Percentiles rank a stretch among this genome's conserved stretches.
These are phyloP conservation scores for Artemia sinica DNA, from an alignment of 2,888 invertebrate genomes.

Conservation along the genomic window DNA sequence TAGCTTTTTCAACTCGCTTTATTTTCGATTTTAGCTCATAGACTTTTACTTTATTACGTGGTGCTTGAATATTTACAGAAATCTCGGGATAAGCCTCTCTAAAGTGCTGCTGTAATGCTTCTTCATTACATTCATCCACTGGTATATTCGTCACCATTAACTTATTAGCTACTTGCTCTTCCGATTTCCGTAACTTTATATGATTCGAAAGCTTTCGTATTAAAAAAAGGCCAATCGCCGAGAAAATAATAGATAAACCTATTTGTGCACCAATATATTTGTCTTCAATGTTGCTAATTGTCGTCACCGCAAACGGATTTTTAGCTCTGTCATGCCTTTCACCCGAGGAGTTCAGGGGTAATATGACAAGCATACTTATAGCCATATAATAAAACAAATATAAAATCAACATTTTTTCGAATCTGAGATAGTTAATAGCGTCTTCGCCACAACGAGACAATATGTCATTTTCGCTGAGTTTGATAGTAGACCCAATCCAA, in stretches of 20 bases:
- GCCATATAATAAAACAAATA: constrained; percentile 59
- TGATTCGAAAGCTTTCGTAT: constrained; percentile 56
- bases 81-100: too few relatives aligned
- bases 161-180: constrained; percentile 41
- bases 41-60: too few relatives aligned
- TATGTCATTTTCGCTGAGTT: too few relatives aligned
- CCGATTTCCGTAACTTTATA: constrained; percentile 35
- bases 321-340: constrained; percentile 44
- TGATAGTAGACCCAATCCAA: too few relatives aligned
- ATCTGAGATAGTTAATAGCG: constrained; percentile 79
- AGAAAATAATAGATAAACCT: constrained; percentile 56
- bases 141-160: constrained; percentile 79
- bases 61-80: too few relatives aligned
- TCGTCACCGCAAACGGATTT: constrained; percentile 71
- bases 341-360: constrained; percentile 80
- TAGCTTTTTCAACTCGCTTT: too few relatives aligned
- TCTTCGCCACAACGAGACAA: constrained; percentile 53
- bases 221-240: constrained; percentile 60
- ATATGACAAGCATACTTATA: constrained; percentile 57
- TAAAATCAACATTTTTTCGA: constrained; percentile 72
- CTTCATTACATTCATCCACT: constrained; percentile 40
- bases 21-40: too few relatives aligned
- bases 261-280: constrained; percentile 49
- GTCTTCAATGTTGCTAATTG: constrained; percentile 64
- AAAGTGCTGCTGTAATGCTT: constrained; percentile 48